Conservation (phyloP, 2,113 vertebrate genomes). For the Sturnus vulgaris region DNA sequence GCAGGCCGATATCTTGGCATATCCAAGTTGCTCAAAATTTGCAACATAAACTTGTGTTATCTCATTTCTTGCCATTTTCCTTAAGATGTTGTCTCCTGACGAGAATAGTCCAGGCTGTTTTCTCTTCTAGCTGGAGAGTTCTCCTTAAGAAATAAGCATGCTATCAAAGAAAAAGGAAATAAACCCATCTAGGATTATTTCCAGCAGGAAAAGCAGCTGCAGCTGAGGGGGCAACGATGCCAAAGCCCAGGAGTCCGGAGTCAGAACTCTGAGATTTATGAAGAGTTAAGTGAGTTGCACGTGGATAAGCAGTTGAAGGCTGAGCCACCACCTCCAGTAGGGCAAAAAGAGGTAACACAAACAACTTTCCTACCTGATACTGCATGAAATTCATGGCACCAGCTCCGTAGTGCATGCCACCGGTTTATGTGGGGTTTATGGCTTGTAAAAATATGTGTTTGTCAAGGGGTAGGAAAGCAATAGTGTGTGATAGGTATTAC, state of each 20-base stretch:
- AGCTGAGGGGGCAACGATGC: conserved; percentile 58
- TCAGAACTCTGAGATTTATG: conserved; percentile 69
- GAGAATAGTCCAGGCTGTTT: neutral
- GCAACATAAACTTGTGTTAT: neutral
- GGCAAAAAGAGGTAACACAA: conserved; percentile 68
- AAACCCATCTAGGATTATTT: conserved; percentile 68
- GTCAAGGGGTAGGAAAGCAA: neutral
- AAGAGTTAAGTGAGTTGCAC: conserved; percentile 69
- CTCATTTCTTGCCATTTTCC: neutral
- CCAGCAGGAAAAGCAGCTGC: conserved; percentile 66
- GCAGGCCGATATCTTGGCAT: neutral
- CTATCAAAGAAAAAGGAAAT: conserved; percentile 34
- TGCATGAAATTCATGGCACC: conserved; percentile 50
- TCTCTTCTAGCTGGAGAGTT: conserved; percentile 10
- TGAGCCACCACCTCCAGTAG: conserved; percentile 49
- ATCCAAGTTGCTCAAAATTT: neutral
- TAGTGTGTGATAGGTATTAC: neutral
- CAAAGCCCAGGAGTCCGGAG: conserved; percentile 59
- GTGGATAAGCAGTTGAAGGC: conserved; percentile 65
- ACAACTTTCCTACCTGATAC: conserved; percentile 36
- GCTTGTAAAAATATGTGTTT: neutral
- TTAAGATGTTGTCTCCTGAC: neutral
- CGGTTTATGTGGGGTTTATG: neutral
- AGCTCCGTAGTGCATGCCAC: conserved; percentile 42
- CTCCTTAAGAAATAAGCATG: conserved; percentile 29